Evolutionary conservation across 2,888 invertebrate genomes (phyloP), one percentile per base, ranked within the genome.

Genomic region (Parasteatoda lunata): DNA sequence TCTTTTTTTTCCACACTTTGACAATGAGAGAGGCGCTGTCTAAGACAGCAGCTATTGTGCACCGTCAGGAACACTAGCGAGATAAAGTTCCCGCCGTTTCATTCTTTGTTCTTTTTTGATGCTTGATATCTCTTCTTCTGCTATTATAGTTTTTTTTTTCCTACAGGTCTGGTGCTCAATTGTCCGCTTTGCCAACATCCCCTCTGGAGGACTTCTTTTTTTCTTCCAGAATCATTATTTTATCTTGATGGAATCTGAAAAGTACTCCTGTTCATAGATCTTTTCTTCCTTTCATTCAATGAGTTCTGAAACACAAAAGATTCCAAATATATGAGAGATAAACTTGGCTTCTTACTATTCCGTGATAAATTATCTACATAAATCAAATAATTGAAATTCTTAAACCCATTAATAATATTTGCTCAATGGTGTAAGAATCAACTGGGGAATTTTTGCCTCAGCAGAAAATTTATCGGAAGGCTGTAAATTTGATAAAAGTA

Each of bases 21-120:
- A 80, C 80, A 80, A 80, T 59, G n/a, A 47, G 59, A 49, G 15
- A 15, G 47, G 47, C 73, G 30, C 80, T 80, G 80, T 51, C 30
- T 66, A 65, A 64, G 66, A 72, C 80, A 73, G 65, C 49, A 30
- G n/a, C 71, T 71, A 73, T 80, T 80, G 80, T 66, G n/a, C 65
- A 66, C 59, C 59, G 47, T 80, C 65, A 66, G 80, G 65, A 64
- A 72, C 80, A 66, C 45, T 54, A 52, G 59, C 66, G 65, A 80
- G 80, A 80, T 80, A 80, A 80, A 80, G 72, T 80, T 80, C 66
- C 51, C 13, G n/a, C 11, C 52, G 64, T 72, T 80, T 72, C 66
- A 51, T 71, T 66, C 73, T 72, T 80, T 80, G 80, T 80, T 73
- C 80, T 71, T 52, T 30, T 80, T 73, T 66, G 80, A 72, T 52